These are phyloP conservation scores for Agrilus planipennis DNA, from an alignment of 1,140 invertebrate species.

Conservation along the genomic window DNA sequence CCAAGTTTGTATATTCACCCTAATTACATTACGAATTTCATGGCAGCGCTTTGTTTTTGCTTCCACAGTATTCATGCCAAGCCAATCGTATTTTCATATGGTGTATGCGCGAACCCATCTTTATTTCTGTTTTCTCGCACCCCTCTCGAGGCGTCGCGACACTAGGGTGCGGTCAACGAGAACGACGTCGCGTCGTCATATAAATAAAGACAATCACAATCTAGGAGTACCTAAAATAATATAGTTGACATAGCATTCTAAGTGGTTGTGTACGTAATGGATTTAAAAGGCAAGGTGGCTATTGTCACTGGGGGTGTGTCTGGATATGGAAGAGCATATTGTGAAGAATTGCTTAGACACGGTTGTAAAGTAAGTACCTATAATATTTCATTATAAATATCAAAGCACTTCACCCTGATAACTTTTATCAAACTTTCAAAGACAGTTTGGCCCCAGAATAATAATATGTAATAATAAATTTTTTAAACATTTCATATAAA, in stretches of 20 bases:
- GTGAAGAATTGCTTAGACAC: slow-evolving; percentile 55
- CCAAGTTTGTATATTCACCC: no score
- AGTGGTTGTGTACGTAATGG: slow-evolving; percentile 34
- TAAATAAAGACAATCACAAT: background rate
- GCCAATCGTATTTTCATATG: no score
- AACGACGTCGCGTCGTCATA: slow-evolving; percentile 2
- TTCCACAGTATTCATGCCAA: no score
- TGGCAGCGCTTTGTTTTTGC: no score
- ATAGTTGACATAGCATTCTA: background rate
- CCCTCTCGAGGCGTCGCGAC: slow-evolving; percentile 8
- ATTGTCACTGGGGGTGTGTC: slow-evolving; percentile 65
- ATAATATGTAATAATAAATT: no score
- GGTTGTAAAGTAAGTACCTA: slow-evolving; percentile 67
- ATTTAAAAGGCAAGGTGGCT: slow-evolving; percentile 58
- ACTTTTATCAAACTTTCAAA: no score
- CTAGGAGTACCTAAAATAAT: background rate
- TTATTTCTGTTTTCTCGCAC: slow-evolving; percentile 1
- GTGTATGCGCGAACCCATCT: background rate
- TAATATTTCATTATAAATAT: no score
- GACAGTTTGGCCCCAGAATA: no score
- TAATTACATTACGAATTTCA: no score
- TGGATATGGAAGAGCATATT: slow-evolving; percentile 59
- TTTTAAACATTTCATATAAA: no score
- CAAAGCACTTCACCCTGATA: no score
- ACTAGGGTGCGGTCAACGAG: slow-evolving; percentile 10